Evolutionary conservation across 2,113 vertebrate genomes (phyloP).

Genomic region (Leptobrachium ailaonicum): DNA sequence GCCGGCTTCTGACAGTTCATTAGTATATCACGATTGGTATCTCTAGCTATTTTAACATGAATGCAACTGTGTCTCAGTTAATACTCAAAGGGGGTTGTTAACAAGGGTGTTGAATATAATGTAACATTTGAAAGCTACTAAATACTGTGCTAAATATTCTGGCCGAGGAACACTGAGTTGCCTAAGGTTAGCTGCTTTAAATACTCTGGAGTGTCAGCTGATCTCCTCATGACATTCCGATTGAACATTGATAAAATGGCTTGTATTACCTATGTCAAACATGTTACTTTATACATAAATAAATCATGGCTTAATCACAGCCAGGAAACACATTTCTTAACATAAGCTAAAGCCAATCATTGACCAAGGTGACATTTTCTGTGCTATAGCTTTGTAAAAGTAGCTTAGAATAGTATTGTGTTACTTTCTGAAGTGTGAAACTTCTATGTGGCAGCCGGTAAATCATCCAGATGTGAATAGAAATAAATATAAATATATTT

Average conservation of each 20-base stretch:
- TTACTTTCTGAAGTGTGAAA: too few species aligned
- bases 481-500: too few species aligned
- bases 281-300: slow-evolving; percentile 40
- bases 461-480: too few species aligned
- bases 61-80: slow-evolving; percentile 12
- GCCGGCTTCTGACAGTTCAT: slow-evolving; percentile 9
- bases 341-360: slow-evolving; percentile 29
- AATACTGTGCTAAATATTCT: slow-evolving; percentile 39
- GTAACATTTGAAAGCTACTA: slow-evolving; percentile 34
- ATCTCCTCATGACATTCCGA: slow-evolving; percentile 32
- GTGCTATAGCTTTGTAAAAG: not conserved
- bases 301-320: slow-evolving; percentile 37
- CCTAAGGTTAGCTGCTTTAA: slow-evolving; percentile 23
- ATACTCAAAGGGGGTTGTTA: slow-evolving; percentile 8
- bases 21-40: not conserved
- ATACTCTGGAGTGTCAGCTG: slow-evolving; percentile 19
- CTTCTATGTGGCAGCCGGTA: too few species aligned
- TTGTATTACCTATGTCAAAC: slow-evolving; percentile 39
- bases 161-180: slow-evolving; percentile 20
- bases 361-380: slow-evolving; percentile 19
- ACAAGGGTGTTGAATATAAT: slow-evolving; percentile 24
- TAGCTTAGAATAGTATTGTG: too few species aligned
- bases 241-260: slow-evolving; percentile 36
- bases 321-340: slow-evolving; percentile 17
- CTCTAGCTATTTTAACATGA: not conserved